Conservation (phyloP, 2,797 vertebrate species). For the Selene dorsalis region DNA sequence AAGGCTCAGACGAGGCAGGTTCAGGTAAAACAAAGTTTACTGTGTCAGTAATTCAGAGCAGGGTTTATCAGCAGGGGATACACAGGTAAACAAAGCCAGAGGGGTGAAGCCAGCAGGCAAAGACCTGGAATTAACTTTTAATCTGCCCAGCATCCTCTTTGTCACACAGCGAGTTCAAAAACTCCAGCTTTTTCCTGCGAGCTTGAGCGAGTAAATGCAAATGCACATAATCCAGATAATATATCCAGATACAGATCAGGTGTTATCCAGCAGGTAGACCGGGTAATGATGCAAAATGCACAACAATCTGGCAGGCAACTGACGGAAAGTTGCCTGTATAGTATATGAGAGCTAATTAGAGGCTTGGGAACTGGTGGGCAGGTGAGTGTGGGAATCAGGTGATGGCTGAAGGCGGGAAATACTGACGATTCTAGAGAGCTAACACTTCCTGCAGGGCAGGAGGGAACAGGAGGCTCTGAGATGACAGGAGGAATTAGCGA, state of each 20-base stretch:
- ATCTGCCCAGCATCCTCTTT: neutral
- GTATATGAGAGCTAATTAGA: slow-evolving; percentile 19
- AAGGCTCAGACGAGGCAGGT: neutral
- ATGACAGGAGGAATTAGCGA: neutral
- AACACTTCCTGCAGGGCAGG: neutral
- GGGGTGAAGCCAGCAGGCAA: neutral
- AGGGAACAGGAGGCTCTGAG: neutral
- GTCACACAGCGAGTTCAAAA: neutral
- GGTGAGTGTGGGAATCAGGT: neutral
- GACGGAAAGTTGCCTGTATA: neutral
- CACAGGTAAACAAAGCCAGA: neutral
- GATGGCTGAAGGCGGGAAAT: neutral
- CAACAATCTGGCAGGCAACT: neutral
- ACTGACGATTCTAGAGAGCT: neutral
- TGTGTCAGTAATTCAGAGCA: neutral
- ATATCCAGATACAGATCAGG: neutral
- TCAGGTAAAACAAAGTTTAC: neutral
- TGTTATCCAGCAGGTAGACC: neutral
- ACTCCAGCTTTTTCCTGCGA: neutral
- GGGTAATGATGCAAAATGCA: neutral
- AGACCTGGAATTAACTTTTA: neutral
- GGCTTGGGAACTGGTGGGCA: slow-evolving; percentile 1
- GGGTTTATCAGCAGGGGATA: neutral
- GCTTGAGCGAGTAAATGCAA: neutral
- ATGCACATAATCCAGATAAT: neutral